These are phyloP conservation scores for Hydrolagus affinis DNA, from an alignment of 2,113 vertebrate genomes.

Conservation along the genomic window DNA sequence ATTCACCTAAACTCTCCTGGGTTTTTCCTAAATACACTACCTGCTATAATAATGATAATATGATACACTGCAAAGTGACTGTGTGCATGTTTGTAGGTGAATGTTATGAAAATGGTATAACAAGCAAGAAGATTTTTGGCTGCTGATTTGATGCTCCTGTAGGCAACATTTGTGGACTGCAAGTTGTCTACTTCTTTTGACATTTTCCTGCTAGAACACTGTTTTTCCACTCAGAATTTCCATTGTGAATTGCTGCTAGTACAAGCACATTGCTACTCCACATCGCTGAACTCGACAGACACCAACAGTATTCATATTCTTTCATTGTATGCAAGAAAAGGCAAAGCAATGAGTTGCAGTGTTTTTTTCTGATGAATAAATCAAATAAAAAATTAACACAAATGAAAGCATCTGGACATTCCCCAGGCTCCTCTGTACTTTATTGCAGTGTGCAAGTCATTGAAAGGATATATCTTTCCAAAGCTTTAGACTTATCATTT, in stretches of 20 bases:
- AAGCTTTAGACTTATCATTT: too few relatives aligned
- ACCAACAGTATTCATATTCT: neutral
- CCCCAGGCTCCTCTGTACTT: too few relatives aligned
- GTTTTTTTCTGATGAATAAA: neutral
- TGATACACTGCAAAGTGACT: neutral
- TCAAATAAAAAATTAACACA: neutral
- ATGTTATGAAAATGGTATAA: too few relatives aligned
- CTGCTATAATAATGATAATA: neutral
- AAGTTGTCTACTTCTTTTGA: slow-evolving; percentile 16
- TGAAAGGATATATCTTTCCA: too few relatives aligned
- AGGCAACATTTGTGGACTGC: neutral
- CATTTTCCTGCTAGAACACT: neutral
- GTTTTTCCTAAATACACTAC: neutral
- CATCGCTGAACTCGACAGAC: neutral
- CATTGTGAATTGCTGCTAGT: neutral
- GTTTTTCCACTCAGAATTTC: neutral
- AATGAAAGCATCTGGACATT: neutral
- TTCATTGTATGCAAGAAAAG: neutral
- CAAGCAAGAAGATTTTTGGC: neutral
- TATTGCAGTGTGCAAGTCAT: too few relatives aligned
- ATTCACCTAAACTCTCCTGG: neutral
- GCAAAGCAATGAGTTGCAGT: neutral
- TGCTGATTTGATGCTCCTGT: neutral
- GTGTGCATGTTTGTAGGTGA: too few relatives aligned
- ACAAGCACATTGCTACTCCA: neutral